Evolutionary conservation across 1,140 invertebrate species (phyloP).

Genomic region (Palaemon carinicauda): DNA sequence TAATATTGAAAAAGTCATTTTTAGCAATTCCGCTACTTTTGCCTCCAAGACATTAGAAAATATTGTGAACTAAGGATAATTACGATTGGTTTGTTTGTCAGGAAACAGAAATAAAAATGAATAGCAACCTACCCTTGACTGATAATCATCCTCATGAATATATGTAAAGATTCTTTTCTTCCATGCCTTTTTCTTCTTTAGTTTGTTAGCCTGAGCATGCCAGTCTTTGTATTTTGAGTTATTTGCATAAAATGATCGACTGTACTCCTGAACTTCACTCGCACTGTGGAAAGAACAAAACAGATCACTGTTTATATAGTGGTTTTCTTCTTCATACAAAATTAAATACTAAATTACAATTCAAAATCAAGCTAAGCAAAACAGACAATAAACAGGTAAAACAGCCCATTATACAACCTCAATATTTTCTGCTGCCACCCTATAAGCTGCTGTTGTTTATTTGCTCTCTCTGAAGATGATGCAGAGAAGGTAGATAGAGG

Average conservation of each 20-base stretch:
- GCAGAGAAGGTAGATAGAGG: background rate
- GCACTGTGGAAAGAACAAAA: background rate
- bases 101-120: background rate
- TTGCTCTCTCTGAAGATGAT: background rate
- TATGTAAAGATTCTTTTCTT: conserved; percentile 27
- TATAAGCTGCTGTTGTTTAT: conserved; percentile 20
- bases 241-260: conserved; percentile 9
- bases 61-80: too few relatives aligned
- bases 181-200: background rate
- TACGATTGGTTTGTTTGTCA: too few relatives aligned
- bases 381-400: too few relatives aligned
- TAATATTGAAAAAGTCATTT: too few relatives aligned
- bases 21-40: too few relatives aligned
- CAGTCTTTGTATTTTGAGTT: background rate
- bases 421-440: conserved; percentile 34
- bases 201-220: conserved; percentile 17
- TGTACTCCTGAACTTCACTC: conserved; percentile 11
- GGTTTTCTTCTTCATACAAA: background rate
- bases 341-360: too few relatives aligned
- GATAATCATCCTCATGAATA: conserved; percentile 30
- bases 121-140: background rate
- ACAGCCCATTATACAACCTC: background rate
- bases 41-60: too few relatives aligned
- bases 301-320: background rate
- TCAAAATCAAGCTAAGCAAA: too few relatives aligned